Evolutionary conservation across 1,140 invertebrate genomes (phyloP), one percentile per base, ranked within the genome.

Genomic region (Heliothis virescens): DNA sequence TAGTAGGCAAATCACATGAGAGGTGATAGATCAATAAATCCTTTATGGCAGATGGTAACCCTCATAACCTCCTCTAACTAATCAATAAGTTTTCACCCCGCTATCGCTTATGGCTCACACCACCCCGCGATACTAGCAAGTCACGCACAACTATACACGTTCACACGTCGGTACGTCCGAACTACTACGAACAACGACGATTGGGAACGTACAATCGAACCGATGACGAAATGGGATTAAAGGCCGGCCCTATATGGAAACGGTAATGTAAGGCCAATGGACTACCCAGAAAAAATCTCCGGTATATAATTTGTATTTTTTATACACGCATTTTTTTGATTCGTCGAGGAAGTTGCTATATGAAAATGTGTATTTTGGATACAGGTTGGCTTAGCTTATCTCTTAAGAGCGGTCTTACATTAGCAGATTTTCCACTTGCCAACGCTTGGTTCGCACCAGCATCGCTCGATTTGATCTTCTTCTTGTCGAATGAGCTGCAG

Each of bases 91-190:
- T 18, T 34, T 11, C 13, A 29, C 12, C 13, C 26, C 74, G 74
- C 78, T 79, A 34, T 13, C 60, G n/a, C 50, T 60, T 71, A 34
- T 34, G 18, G 13, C 62, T 71, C 78, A 67, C 34, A 48, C 75
- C 79, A 53, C 13, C 71, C 48, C 21, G 2, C 62, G 34, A 72
- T 83, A 85, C 55, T 69, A 78, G 79, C 84, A 80, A 85, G 84
- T 85, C 84, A 85, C 82, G 84, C 82, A 83, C 65, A 62, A 55
- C 53, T 73, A 75, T 83, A 76, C 78, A 77, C 79, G 82, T 85
- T 85, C 84, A 85, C 84, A 82, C 84, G 84, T 85, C 79, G 52
- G 50, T 62, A 21, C 59, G 59, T 34, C 74, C 59, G 72, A 80
- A 74, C 74, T 52, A 29, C 53, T 41, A 72, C 60, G 82, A 77